Evolutionary conservation across 2,797 vertebrate species (phyloP), one percentile per base, ranked within the genome.

Genomic region (Echeneis naucrates): DNA sequence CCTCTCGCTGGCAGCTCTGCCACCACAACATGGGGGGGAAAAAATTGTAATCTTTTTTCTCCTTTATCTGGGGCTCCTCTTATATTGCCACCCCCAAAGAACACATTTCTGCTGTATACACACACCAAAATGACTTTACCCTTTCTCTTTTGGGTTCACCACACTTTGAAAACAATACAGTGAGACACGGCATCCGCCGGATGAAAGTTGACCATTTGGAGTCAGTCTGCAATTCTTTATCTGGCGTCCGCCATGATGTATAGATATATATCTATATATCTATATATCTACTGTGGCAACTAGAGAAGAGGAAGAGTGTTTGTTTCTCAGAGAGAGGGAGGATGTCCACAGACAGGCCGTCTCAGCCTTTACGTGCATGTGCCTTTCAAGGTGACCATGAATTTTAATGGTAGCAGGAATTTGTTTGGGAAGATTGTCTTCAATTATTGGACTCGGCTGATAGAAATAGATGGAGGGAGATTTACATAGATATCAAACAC

Each of bases 191-290:
- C 85, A 87, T 83, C 83, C 59, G 8, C 66, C 77, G 81, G 88
- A 94, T 94, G 90, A 94, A 93, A 93, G 93, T 88, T 92, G 85
- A 92, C 92, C 91, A 91, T 93, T 94, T 89, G 86, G 84, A 87
- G 82, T 75, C 82, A 77, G 81, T 78, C 84, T 89, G 84, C 85
- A 67, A 68, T 87, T 88, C 82, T 84, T 81, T 65, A 74, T 88
- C 77, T 81, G 64, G 59, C 63, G 74, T 88, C 77, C 81, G 62
- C 57, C 63, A 76, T 62, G 64, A 68, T 60, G 58, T 72, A 76
- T 54, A n/a, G 64, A 68, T 60, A 58, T 72, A 76, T 54, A n/a
- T n/a, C n/a, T n/a, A n/a, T n/a, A n/a, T n/a, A n/a, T n/a, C n/a
- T n/a, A n/a, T n/a, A n/a, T n/a, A n/a, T n/a, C n/a, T n/a, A 58